Conservation (phyloP, 2,888 invertebrate genomes). For the Oscheius sp. region DNA sequence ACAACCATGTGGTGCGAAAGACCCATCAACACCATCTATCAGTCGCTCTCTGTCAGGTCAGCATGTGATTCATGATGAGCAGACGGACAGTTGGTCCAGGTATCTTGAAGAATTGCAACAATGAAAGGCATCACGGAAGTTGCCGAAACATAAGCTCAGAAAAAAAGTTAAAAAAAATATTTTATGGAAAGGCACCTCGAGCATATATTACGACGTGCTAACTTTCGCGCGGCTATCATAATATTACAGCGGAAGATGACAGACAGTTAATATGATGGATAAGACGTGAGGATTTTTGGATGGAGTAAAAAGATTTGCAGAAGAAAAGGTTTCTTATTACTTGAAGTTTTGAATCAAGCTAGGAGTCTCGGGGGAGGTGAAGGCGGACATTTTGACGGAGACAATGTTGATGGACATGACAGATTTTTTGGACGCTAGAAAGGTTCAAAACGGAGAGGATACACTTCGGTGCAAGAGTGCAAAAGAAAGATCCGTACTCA, state of each 20-base stretch:
- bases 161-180: too few relatives aligned
- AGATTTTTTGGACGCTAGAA: neutral
- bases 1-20: too few relatives aligned
- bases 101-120: too few relatives aligned
- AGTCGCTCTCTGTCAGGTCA: conserved; percentile 10
- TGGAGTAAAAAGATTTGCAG: conserved; percentile 1
- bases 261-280: neutral
- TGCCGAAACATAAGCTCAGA: too few relatives aligned
- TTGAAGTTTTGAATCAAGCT: conserved; percentile 20
- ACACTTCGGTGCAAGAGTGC: too few relatives aligned
- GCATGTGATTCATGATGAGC: neutral
- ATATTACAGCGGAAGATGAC: neutral
- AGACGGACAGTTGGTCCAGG: conserved; percentile 6
- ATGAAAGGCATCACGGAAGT: neutral
- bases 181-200: too few relatives aligned
- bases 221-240: conserved; percentile 1
- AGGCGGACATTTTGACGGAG: conserved; percentile 13
- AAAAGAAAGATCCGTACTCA: neutral
- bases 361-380: conserved; percentile 13
- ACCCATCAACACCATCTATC: conserved; percentile 14
- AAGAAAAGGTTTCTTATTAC: conserved; percentile 4
- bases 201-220: neutral
- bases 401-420: conserved; percentile 25
- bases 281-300: neutral
- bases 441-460: neutral